Evolutionary conservation across 1,140 invertebrate species (phyloP), one percentile per base, ranked within the genome.

Genomic region (Limonius californicus): DNA sequence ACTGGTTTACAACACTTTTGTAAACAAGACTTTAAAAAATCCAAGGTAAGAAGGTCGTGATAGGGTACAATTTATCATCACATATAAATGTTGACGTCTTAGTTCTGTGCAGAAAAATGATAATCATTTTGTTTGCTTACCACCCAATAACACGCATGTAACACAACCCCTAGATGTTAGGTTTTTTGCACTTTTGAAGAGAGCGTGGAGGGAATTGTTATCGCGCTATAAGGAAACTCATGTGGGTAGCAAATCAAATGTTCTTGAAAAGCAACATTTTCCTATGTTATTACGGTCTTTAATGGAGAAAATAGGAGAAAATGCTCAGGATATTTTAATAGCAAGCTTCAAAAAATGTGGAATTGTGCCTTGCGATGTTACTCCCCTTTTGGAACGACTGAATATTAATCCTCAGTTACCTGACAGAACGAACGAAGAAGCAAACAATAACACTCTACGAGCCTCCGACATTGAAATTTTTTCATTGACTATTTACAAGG

Each of bases 81-180:
- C 57, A 20, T 27, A 3, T 59, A 21, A 47, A 59, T 12, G 16
- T 47, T 47, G 32, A 19, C 6, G 20, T 59, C n/a, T 21, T 59
- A 6, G 7, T 47, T n/a, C 12, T 45, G 21, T 59, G 57, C 8
- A 11, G 27, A 59, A 27, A 39, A 39, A 45, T 14, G 15, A 59
- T 43, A 47, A 47, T 45, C 8, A 20, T 27, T 59, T 43, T 18
- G 21, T 67, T 7, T 64, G 45, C 35, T 62, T 77, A 20, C 72
- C 74, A 8, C 50, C 67, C 6, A 75, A 77, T 62, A 39, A 66
- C 7, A 76, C 72, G 2, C 73, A 77, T 58, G 56, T 70, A 1
- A 67, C 69, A 8, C 74, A 78, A 57, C 75, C 75, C 7, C 60
- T 78, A 15, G 76, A 77, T 67, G 71, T 74, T 35, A 67, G 59